phyloP scores from a whole-genome alignment of 2,888 invertebrate species.

The Leucania comma region DNA sequence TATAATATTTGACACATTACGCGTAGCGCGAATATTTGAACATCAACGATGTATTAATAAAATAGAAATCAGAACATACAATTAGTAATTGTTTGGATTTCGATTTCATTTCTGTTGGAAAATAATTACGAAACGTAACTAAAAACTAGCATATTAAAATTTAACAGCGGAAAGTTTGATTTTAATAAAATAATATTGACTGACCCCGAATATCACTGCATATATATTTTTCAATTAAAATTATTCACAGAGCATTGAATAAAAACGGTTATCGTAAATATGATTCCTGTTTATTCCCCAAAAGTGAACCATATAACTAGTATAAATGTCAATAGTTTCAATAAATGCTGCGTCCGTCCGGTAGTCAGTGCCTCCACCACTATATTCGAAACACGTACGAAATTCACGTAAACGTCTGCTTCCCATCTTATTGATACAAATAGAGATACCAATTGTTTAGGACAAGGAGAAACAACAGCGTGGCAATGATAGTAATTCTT shows the following conservation, averaged over 20 bases:
- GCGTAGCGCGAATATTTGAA: too few relatives aligned
- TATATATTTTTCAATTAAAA: constrained; percentile 38
- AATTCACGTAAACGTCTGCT: constrained; percentile 88
- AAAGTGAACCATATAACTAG: constrained; percentile 59
- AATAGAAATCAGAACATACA: too few relatives aligned
- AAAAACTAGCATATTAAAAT: constrained; percentile 8
- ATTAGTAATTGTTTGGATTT: neutral
- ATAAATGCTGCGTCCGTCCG: constrained; percentile 76
- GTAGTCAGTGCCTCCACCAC: constrained; percentile 71
- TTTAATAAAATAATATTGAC: constrained; percentile 33
- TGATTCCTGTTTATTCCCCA: constrained; percentile 46
- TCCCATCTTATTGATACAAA: constrained; percentile 90
- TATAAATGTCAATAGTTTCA: constrained; percentile 78
- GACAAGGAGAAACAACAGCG: constrained; percentile 85
- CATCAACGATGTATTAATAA: neutral
- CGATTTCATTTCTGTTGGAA: constrained; percentile 3
- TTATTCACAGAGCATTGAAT: constrained; percentile 13
- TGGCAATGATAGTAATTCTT: constrained; percentile 84
- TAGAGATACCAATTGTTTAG: constrained; percentile 90
- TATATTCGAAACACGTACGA: constrained; percentile 86
- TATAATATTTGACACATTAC: too few relatives aligned
- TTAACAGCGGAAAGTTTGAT: neutral
- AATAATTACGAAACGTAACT: neutral
- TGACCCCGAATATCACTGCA: constrained; percentile 23
- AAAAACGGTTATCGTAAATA: constrained; percentile 46